Percentiles rank a stretch among this genome's conserved stretches.
phyloP scores from a whole-genome alignment of 2,113 vertebrate genomes.

The Chamaetylas fuelleborni region DNA sequence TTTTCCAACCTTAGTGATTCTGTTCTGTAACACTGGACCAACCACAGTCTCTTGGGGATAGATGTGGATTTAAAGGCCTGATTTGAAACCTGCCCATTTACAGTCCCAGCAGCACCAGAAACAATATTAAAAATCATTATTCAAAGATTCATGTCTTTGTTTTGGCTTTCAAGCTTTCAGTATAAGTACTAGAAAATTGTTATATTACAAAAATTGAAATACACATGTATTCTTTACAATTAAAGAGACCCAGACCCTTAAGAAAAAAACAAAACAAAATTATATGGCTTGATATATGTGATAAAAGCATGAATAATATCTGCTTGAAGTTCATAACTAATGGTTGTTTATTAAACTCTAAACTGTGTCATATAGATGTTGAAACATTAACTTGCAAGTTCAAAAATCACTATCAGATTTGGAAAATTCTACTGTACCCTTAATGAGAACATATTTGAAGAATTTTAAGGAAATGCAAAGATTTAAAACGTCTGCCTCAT shows the following conservation, averaged over 20 bases:
- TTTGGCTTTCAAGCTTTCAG: neutral
- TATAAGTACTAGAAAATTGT: neutral
- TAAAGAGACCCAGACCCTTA: neutral
- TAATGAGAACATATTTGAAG: neutral
- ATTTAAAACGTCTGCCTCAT: neutral
- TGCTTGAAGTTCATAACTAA: neutral
- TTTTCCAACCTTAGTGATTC: neutral
- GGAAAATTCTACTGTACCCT: neutral
- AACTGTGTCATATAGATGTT: neutral
- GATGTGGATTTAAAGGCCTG: neutral
- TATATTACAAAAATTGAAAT: neutral
- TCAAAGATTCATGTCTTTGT: neutral
- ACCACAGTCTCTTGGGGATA: neutral
- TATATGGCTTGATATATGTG: neutral
- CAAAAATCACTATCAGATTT: neutral
- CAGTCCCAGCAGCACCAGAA: neutral
- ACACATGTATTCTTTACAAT: neutral
- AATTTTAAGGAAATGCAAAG: neutral
- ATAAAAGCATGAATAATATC: neutral
- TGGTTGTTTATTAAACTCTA: neutral
- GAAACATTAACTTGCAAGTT: neutral
- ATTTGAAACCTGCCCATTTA: neutral
- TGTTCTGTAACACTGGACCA: neutral
- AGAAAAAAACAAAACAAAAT: neutral
- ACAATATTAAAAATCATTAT: neutral